Base-by-base conservation (phyloP, 2,797 vertebrate species). In the Cossypha polioptera region DNA sequence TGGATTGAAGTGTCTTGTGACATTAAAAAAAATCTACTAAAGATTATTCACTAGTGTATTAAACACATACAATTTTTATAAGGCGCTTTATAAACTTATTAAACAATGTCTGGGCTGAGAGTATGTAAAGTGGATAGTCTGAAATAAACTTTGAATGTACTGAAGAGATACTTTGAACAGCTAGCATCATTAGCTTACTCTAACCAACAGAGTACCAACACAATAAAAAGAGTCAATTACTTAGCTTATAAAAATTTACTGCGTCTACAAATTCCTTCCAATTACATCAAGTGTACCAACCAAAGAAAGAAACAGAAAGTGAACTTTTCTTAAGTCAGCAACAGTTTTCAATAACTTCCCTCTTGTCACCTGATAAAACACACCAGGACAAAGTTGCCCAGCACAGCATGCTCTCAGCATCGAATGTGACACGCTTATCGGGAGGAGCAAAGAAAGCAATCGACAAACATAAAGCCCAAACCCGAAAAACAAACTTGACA, bases 211-310 rank as follows among this genome's bases (percentile, higher is more conserved):
- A 65, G 22, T 29, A 91, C 12, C 24, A 79, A 25, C 66, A 83
- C 59, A 92, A 77, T 65, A 87, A 92, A 95, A 68, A 69, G 43
- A 88, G 45, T 85, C 71, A 92, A 42, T 74, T 94, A 96, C 63
- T 73, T 69, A 26, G 76, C 48, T 81, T 58, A 72, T 81, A 92
- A 94, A 94, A 94, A 57, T 61, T 73, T 73, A 88, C 33, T 92
- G 58, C 4, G 10, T 86, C 78, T 95, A 54, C n/a, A 86, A 92
- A 88, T 36, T 74, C 42, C 62, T 75, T 80, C 55, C 35, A 79
- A 58, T 58, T 75, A 88, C 55, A 69, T 25, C 14, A 67, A 85
- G 20, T 25, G 15, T 6, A 35, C 26, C 73, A 91, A 40, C 17
- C 55, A 66, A 79, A 89, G 43, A 53, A 57, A 40, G 68, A 47